Percentiles rank a stretch among this genome's conserved stretches.
Evolutionary conservation across 2,888 invertebrate species (phyloP).

Genomic region (Taenaris catops): DNA sequence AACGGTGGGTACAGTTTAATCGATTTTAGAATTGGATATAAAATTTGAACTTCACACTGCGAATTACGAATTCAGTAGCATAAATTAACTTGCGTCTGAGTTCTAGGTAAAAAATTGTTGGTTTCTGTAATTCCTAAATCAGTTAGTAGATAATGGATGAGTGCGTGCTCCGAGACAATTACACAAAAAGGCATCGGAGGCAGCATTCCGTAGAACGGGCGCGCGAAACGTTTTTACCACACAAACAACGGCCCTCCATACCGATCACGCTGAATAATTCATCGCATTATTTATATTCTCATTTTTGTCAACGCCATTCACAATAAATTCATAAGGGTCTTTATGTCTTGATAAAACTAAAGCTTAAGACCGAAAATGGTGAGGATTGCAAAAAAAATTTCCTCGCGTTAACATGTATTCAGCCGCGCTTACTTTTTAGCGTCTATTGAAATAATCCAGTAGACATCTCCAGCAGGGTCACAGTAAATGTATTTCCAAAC

Average conservation of each 20-base stretch:
- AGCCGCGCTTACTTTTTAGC: too few species aligned
- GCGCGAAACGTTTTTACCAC: conserved; percentile 51
- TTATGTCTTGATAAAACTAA: conserved; percentile 79
- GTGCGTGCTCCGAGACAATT: conserved; percentile 74
- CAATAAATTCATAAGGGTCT: conserved; percentile 73
- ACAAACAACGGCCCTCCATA: conserved; percentile 56
- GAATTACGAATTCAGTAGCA: conserved; percentile 24
- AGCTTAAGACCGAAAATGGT: conserved; percentile 67
- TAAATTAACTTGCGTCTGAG: conserved; percentile 24
- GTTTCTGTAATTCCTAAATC: conserved; percentile 51
- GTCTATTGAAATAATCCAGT: too few species aligned
- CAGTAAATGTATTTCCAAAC: too few species aligned
- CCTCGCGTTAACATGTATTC: conserved; percentile 37
- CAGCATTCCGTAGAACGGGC: conserved; percentile 62
- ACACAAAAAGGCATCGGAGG: conserved; percentile 66
- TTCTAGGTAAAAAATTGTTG: conserved; percentile 37
- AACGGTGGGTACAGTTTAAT: conserved; percentile 4
- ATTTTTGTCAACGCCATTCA: conserved; percentile 78
- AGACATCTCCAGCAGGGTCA: too few species aligned
- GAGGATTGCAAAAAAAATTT: conserved; percentile 44
- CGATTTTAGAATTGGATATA: conserved; percentile 12
- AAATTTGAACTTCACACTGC: conserved; percentile 11
- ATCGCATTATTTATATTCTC: conserved; percentile 75
- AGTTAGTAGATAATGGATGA: conserved; percentile 77
- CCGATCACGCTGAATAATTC: conserved; percentile 79